Conservation (phyloP, 2,888 invertebrate genomes). For the Platycnemis pennipes region DNA sequence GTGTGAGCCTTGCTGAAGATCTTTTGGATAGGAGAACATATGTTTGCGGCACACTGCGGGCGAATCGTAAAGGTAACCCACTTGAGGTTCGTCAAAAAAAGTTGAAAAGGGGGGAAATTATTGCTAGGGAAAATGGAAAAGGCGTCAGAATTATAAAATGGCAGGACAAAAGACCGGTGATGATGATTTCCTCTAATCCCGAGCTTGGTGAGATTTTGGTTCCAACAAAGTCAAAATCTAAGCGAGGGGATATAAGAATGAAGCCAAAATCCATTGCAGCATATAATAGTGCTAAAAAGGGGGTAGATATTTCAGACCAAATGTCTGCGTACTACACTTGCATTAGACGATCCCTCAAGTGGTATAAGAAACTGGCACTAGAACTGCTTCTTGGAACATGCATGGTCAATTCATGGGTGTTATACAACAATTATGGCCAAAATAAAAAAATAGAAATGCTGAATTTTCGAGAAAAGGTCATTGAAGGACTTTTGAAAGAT, state of each 20-base stretch:
- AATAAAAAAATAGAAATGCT: neutral
- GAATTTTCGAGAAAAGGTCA: neutral
- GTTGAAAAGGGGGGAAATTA: conserved; percentile 73
- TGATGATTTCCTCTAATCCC: conserved; percentile 10
- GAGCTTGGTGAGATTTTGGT: neutral
- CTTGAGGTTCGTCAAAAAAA: conserved; percentile 75
- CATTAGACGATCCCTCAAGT: conserved; percentile 38
- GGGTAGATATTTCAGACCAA: conserved; percentile 37
- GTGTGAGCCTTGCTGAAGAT: conserved; percentile 73
- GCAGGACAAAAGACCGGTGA: conserved; percentile 30
- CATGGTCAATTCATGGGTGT: no score
- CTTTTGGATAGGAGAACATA: conserved; percentile 75
- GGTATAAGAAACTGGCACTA: conserved; percentile 25
- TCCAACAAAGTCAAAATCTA: neutral
- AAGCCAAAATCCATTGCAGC: conserved; percentile 26
- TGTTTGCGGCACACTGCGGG: conserved; percentile 76
- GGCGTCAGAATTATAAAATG: conserved; percentile 28
- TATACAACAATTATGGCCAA: neutral
- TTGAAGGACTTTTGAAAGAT: neutral
- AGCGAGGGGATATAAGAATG: neutral
- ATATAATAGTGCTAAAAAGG: conserved; percentile 40
- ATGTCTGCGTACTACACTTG: conserved; percentile 47
- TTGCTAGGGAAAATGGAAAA: conserved; percentile 5
- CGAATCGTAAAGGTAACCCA: conserved; percentile 76
- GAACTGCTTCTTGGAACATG: no score